A percentile compares a stretch with the other conserved stretches of the same genome.
Conservation (phyloP, 2,888 invertebrate genomes). For the Epinotia nisella region DNA sequence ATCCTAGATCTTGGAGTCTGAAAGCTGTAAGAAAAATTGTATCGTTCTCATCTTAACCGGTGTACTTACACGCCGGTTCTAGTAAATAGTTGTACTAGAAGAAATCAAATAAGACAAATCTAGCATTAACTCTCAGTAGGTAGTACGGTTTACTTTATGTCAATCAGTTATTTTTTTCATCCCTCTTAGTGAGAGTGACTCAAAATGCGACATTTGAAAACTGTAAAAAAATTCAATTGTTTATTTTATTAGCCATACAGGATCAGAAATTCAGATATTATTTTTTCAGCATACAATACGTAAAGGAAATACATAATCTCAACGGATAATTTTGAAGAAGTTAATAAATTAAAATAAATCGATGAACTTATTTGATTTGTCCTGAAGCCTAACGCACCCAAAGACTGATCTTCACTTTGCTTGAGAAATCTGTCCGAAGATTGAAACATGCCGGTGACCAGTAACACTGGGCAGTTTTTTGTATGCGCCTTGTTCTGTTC, state of each 20-base stretch:
- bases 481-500: neutral
- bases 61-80: neutral
- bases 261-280: too few species aligned
- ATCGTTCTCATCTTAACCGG: neutral
- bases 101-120: neutral
- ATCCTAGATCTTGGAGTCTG: slow-evolving; percentile 87
- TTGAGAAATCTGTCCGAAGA: slow-evolving; percentile 32
- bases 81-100: neutral
- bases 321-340: too few species aligned
- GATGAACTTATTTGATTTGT: neutral
- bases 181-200: too few species aligned
- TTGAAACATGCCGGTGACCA: slow-evolving; percentile 28
- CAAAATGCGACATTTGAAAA: too few species aligned
- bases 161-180: too few species aligned
- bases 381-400: slow-evolving; percentile 20
- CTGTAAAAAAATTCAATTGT: too few species aligned
- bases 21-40: slow-evolving; percentile 79
- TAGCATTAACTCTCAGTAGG: too few species aligned
- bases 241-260: too few species aligned
- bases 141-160: too few species aligned
- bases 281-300: too few species aligned
- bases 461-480: slow-evolving; percentile 18
- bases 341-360: too few species aligned
- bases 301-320: too few species aligned
- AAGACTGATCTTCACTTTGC: neutral